Percentiles rank a stretch among this genome's conserved stretches.
Conservation (phyloP, 2,797 vertebrate species). For the Cichlasoma orientale region DNA sequence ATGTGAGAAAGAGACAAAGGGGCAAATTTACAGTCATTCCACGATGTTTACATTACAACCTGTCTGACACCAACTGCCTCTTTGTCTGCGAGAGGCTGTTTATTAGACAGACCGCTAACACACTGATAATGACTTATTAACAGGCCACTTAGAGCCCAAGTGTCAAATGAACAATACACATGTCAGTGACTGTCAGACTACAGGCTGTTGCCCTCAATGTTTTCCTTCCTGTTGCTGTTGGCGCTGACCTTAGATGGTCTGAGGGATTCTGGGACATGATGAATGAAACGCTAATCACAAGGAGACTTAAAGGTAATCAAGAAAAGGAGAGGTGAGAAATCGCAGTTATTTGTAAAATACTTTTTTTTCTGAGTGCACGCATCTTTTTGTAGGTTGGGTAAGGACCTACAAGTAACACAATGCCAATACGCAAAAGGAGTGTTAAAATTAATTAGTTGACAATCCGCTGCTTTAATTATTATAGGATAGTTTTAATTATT, state of each 20-base stretch:
- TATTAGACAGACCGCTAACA: constrained; percentile 68
- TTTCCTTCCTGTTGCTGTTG: constrained; percentile 20
- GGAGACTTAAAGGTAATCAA: background rate
- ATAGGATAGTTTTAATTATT: no score
- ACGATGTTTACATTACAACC: constrained; percentile 15
- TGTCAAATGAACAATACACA: constrained; percentile 76
- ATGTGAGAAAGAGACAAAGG: background rate
- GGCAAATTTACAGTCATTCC: background rate
- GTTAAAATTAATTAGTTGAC: background rate
- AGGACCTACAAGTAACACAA: background rate
- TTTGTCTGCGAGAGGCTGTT: constrained; percentile 50
- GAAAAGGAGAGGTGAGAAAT: background rate
- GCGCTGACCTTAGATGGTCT: background rate
- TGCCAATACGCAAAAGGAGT: constrained; percentile 17
- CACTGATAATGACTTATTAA: constrained; percentile 78
- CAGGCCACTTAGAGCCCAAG: constrained; percentile 66
- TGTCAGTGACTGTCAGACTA: constrained; percentile 46
- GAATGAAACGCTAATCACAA: background rate
- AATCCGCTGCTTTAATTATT: background rate
- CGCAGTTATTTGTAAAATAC: background rate
- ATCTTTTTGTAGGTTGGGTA: background rate
- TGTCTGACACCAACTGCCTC: constrained; percentile 57
- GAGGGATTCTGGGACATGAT: background rate
- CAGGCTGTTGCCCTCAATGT: background rate
- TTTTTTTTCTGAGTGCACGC: background rate